Evolutionary conservation across 1,140 invertebrate species (phyloP).

Genomic region (Prorops nasuta): DNA sequence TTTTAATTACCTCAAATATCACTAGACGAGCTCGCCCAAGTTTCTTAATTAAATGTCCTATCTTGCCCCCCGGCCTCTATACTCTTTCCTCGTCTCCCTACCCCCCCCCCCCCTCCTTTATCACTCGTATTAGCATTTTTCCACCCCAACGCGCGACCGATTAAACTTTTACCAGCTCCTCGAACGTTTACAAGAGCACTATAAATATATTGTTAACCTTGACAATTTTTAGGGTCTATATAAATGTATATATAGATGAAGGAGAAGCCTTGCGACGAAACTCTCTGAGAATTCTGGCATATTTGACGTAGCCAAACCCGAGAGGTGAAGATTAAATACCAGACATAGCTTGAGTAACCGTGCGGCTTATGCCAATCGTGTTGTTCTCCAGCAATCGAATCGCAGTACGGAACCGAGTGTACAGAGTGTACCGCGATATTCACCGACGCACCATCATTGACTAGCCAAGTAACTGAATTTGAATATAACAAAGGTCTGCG

Average conservation of each 20-base stretch:
- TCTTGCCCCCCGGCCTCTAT: conserved; percentile 29
- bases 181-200: not conserved
- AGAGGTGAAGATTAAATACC: too few species aligned
- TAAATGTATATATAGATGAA: too few species aligned
- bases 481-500: conserved; percentile 47
- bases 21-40: conserved; percentile 36
- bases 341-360: too few species aligned
- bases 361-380: conserved; percentile 31
- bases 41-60: conserved; percentile 58
- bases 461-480: conserved; percentile 51
- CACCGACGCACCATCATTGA: conserved; percentile 44
- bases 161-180: not conserved
- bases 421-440: conserved; percentile 42
- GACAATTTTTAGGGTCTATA: not conserved
- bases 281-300: too few species aligned
- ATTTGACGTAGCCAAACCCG: too few species aligned
- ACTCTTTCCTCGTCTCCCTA: not conserved
- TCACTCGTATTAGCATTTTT: not conserved
- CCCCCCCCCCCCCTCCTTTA: not conserved
- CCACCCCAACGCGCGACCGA: not conserved
- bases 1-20: conserved; percentile 58
- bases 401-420: conserved; percentile 16
- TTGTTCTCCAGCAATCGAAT: conserved; percentile 33
- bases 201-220: not conserved
- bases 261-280: too few species aligned